Evolutionary conservation across 2,888 invertebrate species (phyloP).

Genomic region (Smittia aterrima): DNA sequence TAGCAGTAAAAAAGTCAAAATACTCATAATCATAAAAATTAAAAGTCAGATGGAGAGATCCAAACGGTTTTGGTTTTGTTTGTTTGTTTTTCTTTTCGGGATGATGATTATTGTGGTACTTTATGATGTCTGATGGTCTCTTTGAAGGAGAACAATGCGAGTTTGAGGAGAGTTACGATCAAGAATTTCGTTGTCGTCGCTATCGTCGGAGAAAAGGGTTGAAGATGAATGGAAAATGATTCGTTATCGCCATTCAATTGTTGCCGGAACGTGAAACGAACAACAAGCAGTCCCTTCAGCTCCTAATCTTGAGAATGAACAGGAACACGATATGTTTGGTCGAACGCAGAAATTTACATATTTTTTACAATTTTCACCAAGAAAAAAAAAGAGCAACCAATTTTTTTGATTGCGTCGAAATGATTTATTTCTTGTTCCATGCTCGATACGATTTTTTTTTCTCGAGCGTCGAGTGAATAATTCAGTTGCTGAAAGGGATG

Average conservation of each 20-base stretch:
- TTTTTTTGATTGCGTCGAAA: conserved; percentile 33
- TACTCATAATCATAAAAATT: conserved; percentile 34
- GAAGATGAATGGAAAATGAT: neutral
- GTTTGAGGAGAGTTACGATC: neutral
- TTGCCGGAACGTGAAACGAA: neutral
- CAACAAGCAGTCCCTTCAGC: neutral
- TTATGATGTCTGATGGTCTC: neutral
- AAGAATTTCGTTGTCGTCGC: neutral
- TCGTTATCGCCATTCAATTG: conserved; percentile 12
- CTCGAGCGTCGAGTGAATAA: conserved; percentile 26
- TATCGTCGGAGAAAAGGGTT: neutral
- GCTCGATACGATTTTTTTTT: neutral
- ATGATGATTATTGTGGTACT: conserved; percentile 20
- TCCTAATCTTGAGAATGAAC: conserved; percentile 12
- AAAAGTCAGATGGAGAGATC: conserved; percentile 15
- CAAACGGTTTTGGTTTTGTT: neutral
- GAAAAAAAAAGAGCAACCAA: neutral
- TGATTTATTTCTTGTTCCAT: conserved; percentile 24
- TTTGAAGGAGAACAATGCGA: neutral
- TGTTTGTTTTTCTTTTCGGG: conserved; percentile 1
- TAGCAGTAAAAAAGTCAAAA: conserved; percentile 38
- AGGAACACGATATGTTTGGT: neutral
- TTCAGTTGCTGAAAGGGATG: conserved; percentile 37
- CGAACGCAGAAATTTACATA: conserved; percentile 23
- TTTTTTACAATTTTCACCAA: conserved; percentile 22